Evolutionary conservation across 53 echinoderm and acorn worm genomes (phyloP).

Genomic region (Pentamera pediparva): DNA sequence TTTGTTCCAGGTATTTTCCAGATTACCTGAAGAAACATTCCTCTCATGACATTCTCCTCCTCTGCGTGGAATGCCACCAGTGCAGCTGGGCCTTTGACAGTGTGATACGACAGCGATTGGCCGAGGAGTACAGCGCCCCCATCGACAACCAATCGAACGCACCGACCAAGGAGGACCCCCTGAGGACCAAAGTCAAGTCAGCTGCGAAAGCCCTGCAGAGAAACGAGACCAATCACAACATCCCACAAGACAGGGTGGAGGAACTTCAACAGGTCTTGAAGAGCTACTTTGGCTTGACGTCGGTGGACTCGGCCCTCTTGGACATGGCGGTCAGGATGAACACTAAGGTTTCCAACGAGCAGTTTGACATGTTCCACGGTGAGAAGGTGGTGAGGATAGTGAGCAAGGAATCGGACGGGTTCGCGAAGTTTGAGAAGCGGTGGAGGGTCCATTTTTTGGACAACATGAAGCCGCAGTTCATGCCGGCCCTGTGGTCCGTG

Average conservation of each 20-base stretch:
- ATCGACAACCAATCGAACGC: slow-evolving; percentile 51
- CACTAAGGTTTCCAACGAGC: slow-evolving; percentile 58
- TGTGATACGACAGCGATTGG: slow-evolving; percentile 41
- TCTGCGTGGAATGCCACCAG: slow-evolving; percentile 80
- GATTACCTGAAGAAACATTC: slow-evolving; percentile 74
- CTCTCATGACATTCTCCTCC: slow-evolving; percentile 85
- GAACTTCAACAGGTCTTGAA: slow-evolving; percentile 49
- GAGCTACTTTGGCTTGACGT: slow-evolving; percentile 41
- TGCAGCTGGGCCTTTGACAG: slow-evolving; percentile 63
- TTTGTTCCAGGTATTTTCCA: slow-evolving; percentile 70
- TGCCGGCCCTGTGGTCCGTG: slow-evolving; percentile 92
- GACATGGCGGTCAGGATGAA: slow-evolving; percentile 38
- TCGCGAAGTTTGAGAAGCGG: slow-evolving; percentile 70
- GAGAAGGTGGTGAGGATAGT: slow-evolving; percentile 59
- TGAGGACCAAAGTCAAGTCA: slow-evolving; percentile 61
- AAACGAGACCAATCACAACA: slow-evolving; percentile 37
- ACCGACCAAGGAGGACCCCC: slow-evolving; percentile 51
- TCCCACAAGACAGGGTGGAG: slow-evolving; percentile 59
- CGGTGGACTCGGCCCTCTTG: slow-evolving; percentile 46
- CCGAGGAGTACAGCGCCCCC: slow-evolving; percentile 63
- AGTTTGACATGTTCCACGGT: slow-evolving; percentile 73
- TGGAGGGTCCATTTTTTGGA: slow-evolving; percentile 83
- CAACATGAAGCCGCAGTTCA: slow-evolving; percentile 64
- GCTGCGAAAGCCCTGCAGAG: slow-evolving; percentile 72
- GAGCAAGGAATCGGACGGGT: slow-evolving; percentile 43